Evolutionary conservation across 2,113 vertebrate species (phyloP), one percentile per base, ranked within the genome.

Genomic region (Megaptera novaeangliae): DNA sequence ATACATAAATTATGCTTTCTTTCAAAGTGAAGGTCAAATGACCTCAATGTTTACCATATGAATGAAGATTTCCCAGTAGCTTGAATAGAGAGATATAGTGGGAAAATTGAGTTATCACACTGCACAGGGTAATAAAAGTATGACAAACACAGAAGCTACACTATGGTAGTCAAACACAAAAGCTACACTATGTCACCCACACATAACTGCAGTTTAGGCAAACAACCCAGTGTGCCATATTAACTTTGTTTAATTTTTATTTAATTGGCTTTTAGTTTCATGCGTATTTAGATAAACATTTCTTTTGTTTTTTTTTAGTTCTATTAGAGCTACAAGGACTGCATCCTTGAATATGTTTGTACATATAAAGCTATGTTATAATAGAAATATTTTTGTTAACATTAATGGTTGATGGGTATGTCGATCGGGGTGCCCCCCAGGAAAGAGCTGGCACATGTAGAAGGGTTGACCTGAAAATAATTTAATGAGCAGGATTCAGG

Each of bases 11-110:
- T 85, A 80, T 41, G 7, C 46, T 94, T 90, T 91, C 80, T 94
- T 96, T 95, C 93, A 91, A 84, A 77, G 44, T 34, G 93, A 97
- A 97, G 91, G 93, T 97, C 94, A 95, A 91, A 97, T 97, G 96
- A 97, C 96, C 94, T 98, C 97, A 97, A 1, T 71, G 71, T 81
- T 95, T 55, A 57, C 52, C 6, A 8, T 13, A 77, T 13, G 84
- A 94, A 95, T 98, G 89, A 88, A 85, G 75, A 96, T 91, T 96
- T 97, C 72, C 94, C 69, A 71, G 84, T 46, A 15, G 39, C 23
- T 21, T 69, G n/a, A 80, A 52, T 15, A 36, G 75, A 91, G 49
- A 88, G 71, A 44, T 2, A 13, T 15, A 2, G 61, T 63, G 34
- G 20, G 13, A 77, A 39, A 61, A 29, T 10, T 77, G 59, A 97